Percentiles rank a stretch among this genome's conserved stretches.
These are phyloP conservation scores for Labroides dimidiatus DNA, from an alignment of 2,797 vertebrate genomes.

Conservation along the genomic window DNA sequence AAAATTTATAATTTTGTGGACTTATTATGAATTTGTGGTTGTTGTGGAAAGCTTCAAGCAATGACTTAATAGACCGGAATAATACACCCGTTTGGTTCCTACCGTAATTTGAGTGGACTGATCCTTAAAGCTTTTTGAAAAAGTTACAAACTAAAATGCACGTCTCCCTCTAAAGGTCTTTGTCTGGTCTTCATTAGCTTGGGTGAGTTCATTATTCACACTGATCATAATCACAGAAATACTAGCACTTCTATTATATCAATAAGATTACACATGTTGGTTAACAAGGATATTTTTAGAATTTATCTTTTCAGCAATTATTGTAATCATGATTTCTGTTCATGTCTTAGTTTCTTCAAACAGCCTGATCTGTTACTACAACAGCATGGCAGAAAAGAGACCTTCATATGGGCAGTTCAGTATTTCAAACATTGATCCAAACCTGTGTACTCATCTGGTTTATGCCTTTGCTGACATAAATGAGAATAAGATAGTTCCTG, in stretches of 20 bases:
- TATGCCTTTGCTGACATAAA: slow-evolving; percentile 82
- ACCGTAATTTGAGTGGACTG: not conserved
- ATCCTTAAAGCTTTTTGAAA: not conserved
- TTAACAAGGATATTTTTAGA: no score
- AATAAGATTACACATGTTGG: no score
- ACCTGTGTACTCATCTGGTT: slow-evolving; percentile 85
- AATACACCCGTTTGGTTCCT: no score
- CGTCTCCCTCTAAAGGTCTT: slow-evolving; percentile 52
- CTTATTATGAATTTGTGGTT: no score
- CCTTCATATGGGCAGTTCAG: slow-evolving; percentile 51
- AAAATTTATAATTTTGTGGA: no score
- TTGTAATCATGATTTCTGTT: not conserved
- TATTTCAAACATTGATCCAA: slow-evolving; percentile 78
- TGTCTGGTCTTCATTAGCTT: slow-evolving; percentile 38
- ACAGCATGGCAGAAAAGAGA: slow-evolving; percentile 78
- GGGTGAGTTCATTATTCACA: slow-evolving; percentile 41
- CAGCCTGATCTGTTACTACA: slow-evolving; percentile 84
- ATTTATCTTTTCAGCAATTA: no score
- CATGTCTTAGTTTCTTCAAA: slow-evolving; percentile 67
- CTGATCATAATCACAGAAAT: not conserved
- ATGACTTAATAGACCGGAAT: no score
- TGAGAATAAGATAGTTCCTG: slow-evolving; percentile 69
- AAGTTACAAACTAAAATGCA: not conserved
- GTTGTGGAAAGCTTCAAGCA: no score
- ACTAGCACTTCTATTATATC: not conserved